Evolutionary conservation across 2,888 invertebrate species (phyloP).

Genomic region (Chymomyza procnemis): DNA sequence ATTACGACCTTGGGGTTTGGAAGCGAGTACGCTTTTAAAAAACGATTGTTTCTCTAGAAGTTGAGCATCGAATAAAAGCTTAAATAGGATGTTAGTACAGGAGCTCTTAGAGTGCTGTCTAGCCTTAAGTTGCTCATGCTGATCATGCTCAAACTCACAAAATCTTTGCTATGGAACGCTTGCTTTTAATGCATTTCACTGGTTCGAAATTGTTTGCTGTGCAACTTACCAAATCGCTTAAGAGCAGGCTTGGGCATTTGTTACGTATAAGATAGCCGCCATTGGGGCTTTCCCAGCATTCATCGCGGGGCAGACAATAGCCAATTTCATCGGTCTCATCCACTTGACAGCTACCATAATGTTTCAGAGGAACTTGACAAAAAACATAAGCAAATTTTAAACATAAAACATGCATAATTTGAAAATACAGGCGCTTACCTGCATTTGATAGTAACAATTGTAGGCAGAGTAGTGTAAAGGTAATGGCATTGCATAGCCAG

Average conservation of each 20-base stretch:
- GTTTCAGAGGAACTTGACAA: slow-evolving; percentile 17
- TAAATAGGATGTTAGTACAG: too few species aligned
- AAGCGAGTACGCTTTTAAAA: too few species aligned
- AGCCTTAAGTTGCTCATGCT: too few species aligned
- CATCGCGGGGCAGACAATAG: slow-evolving; percentile 17
- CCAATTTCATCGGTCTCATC: slow-evolving; percentile 6
- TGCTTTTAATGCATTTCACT: not conserved
- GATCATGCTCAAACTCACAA: too few species aligned
- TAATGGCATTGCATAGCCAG: not conserved
- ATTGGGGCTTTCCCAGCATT: slow-evolving; percentile 25
- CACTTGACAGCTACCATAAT: slow-evolving; percentile 29
- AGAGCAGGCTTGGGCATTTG: slow-evolving; percentile 14
- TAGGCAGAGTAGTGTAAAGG: not conserved
- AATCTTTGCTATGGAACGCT: too few species aligned
- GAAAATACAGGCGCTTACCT: not conserved
- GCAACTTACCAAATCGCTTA: slow-evolving; percentile 28
- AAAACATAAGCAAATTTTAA: too few species aligned
- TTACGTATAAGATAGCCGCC: not conserved
- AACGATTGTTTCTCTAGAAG: too few species aligned
- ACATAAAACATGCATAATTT: not conserved
- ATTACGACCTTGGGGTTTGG: too few species aligned
- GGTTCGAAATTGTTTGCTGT: not conserved
- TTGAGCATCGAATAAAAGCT: too few species aligned
- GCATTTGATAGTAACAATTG: not conserved
- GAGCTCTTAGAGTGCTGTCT: too few species aligned